Evolutionary conservation across 1,140 invertebrate species (phyloP).

Genomic region (Nylanderia fulva): DNA sequence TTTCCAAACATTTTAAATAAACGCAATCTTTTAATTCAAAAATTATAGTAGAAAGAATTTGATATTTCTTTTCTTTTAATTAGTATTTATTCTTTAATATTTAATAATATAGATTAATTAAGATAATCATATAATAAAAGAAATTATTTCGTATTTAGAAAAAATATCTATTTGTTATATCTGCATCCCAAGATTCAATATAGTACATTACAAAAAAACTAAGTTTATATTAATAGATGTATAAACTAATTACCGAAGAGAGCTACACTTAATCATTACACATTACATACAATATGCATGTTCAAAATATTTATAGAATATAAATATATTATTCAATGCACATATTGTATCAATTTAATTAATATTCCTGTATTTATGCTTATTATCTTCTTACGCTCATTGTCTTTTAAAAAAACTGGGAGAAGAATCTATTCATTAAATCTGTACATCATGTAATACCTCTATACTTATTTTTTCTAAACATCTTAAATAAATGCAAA

Average conservation of each 20-base stretch:
- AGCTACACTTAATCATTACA: not conserved
- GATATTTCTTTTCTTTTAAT: no score
- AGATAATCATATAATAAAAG: not conserved
- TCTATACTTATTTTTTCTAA: no score
- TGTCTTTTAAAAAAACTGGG: not conserved
- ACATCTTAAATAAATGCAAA: no score
- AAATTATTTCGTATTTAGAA: conserved; percentile 6
- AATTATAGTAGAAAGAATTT: not conserved
- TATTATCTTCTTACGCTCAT: not conserved
- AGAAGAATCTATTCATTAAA: conserved; percentile 19
- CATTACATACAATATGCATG: not conserved
- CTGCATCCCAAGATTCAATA: not conserved
- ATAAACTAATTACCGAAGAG: not conserved
- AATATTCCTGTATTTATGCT: not conserved
- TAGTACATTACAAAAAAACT: not conserved
- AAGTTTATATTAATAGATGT: not conserved
- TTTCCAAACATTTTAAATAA: not conserved
- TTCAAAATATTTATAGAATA: not conserved
- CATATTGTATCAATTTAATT: not conserved
- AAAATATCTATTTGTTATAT: not conserved
- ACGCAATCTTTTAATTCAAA: not conserved
- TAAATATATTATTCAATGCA: conserved; percentile 1
- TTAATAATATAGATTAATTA: not conserved
- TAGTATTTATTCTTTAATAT: no score
- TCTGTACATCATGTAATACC: not conserved